phyloP scores from a whole-genome alignment of 2,888 invertebrate species.

The Rotaria sp. region DNA sequence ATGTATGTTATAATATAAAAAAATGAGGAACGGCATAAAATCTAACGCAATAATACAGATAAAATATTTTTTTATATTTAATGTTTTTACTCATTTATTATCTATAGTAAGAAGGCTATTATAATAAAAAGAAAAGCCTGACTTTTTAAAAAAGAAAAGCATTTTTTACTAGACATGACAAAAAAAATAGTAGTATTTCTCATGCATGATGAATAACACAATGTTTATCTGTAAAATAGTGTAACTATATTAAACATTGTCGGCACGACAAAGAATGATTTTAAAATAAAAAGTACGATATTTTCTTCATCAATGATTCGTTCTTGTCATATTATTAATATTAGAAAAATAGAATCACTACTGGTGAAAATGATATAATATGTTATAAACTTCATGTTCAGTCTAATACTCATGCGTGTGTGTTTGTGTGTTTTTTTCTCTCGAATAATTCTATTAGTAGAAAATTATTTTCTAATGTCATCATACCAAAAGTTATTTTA shows the following conservation, averaged over 20 bases:
- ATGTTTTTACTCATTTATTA: not conserved
- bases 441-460: not conserved
- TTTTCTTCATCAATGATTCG: not conserved
- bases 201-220: no score
- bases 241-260: no score
- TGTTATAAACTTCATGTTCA: not conserved
- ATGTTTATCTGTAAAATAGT: no score
- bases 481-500: not conserved
- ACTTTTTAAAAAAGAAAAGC: not conserved
- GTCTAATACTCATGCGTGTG: no score
- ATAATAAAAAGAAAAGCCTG: not conserved
- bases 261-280: not conserved
- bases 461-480: not conserved
- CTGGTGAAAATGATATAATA: not conserved
- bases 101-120: no score
- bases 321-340: not conserved
- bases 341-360: not conserved
- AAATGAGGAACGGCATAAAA: not conserved
- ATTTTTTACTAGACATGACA: no score
- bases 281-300: not conserved
- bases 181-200: no score
- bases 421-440: not conserved
- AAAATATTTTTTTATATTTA: not conserved
- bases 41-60: not conserved
- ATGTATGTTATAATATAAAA: not conserved